phyloP scores from a whole-genome alignment of 2,113 vertebrate species.

The Muntiacus muntjak region DNA sequence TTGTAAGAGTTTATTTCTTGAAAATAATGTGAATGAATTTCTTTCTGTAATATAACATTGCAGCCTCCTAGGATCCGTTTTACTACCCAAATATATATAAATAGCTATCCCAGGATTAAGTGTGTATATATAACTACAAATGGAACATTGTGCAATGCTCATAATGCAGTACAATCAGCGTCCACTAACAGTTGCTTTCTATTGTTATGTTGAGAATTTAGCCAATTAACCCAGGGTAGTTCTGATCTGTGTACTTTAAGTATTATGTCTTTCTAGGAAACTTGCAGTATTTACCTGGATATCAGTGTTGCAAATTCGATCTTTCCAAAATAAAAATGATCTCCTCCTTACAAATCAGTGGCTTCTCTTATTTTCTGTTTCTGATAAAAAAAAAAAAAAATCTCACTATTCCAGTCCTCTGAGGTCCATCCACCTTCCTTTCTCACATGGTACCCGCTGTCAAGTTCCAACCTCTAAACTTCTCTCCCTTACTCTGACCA shows the following conservation, averaged over 20 bases:
- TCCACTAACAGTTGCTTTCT: background rate
- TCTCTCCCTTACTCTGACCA: background rate
- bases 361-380: background rate
- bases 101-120: background rate
- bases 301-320: background rate
- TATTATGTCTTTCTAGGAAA: background rate
- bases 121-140: background rate
- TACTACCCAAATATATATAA: background rate
- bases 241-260: background rate
- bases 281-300: background rate
- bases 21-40: slow-evolving; percentile 3
- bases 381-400: background rate
- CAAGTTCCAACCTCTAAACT: background rate
- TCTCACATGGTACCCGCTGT: background rate
- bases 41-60: background rate
- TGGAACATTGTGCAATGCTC: background rate
- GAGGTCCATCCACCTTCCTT: background rate
- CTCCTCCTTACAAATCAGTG: background rate
- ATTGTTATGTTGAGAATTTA: background rate
- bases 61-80: background rate
- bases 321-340: slow-evolving; percentile 26
- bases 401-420: background rate
- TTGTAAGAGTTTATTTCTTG: background rate
- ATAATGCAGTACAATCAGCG: background rate
- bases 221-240: background rate